phyloP scores from a whole-genome alignment of 1,140 invertebrate genomes.

The Aleiodes sp. region DNA sequence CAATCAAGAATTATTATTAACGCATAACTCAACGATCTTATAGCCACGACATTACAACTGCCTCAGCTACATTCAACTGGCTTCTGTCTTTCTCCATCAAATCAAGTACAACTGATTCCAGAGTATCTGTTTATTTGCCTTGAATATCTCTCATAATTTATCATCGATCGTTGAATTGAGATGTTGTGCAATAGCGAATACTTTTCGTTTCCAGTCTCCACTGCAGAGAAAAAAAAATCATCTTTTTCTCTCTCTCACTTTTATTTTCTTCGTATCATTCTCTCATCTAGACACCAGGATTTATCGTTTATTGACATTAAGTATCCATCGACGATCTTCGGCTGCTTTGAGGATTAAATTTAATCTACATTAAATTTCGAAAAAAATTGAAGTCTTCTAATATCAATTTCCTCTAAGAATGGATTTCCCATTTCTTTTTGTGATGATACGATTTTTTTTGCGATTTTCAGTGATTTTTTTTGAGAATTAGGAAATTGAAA shows the following conservation, averaged over 20 bases:
- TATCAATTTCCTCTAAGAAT: too few species aligned
- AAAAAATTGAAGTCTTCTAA: too few species aligned
- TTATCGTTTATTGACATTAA: conserved; percentile 13
- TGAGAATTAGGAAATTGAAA: too few species aligned
- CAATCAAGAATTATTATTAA: conserved; percentile 14
- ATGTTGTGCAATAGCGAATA: conserved; percentile 6
- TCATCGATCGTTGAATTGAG: conserved; percentile 14
- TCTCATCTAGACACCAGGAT: too few species aligned
- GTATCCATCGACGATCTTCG: too few species aligned
- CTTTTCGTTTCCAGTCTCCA: background rate
- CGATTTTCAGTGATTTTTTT: too few species aligned
- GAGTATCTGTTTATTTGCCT: background rate
- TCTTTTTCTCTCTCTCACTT: background rate
- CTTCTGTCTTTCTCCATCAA: background rate
- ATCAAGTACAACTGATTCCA: background rate
- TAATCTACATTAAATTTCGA: too few species aligned
- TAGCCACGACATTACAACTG: conserved; percentile 5
- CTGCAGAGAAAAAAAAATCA: background rate
- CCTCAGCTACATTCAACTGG: background rate
- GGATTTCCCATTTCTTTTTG: too few species aligned
- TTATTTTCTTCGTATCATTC: too few species aligned
- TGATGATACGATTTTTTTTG: too few species aligned
- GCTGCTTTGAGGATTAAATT: too few species aligned
- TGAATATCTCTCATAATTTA: conserved; percentile 18
- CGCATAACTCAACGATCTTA: conserved; percentile 17